Base-by-base conservation (phyloP, 2,113 vertebrate species). In the Hippocampus mohnikei region DNA sequence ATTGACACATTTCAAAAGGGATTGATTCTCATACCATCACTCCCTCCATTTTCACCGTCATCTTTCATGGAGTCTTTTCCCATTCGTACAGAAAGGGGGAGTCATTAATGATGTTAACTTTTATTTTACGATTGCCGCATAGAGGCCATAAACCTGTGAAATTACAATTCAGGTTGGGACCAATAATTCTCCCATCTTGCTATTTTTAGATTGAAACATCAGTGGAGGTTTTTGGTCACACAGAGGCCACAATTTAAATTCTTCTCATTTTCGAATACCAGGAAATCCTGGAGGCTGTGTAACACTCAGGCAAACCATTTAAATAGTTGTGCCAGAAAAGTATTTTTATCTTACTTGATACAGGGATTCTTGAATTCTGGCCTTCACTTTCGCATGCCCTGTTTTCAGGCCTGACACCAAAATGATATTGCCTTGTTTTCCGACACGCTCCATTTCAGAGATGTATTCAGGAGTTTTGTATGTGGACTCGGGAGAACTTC, bases 371-470 rank as follows among this genome's bases (percentile, higher is more conserved):
- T 91, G 91, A 78, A 93, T 87, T 88, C 89, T 92, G 56, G 92
- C 92, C 71, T 91, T 93, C 33, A 93, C 55, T 73, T 98, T 97
- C 4, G 97, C 85, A n/a, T 93, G 91, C 74, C 93, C 93, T 0
- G 92, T 93, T 94, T 93, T 93, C 77, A 91, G 83, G 64, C 93
- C 92, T 5, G 92, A 93, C 58, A 92, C 92, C 79, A 93, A 81
- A 82, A 93, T 92, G 64, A 91, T 88, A 62, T 93, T 91, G 0
- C 91, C 93, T 75, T 99, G 96, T 87, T 95, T 96, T 61, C 94
- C 95, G 27, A 93, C 92, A 75, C 94, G 94, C 86, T 99, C 97
- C 97, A 98, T 98, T 84, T 97, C 95, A 0, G 91, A 93, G 88
- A 99, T 99, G 83, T 99, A 95, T 6, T 83, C 79, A 23, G 95